These are phyloP conservation scores for Phrynocephalus guinanensis DNA, from an alignment of 2,797 vertebrate genomes.

Conservation along the genomic window DNA sequence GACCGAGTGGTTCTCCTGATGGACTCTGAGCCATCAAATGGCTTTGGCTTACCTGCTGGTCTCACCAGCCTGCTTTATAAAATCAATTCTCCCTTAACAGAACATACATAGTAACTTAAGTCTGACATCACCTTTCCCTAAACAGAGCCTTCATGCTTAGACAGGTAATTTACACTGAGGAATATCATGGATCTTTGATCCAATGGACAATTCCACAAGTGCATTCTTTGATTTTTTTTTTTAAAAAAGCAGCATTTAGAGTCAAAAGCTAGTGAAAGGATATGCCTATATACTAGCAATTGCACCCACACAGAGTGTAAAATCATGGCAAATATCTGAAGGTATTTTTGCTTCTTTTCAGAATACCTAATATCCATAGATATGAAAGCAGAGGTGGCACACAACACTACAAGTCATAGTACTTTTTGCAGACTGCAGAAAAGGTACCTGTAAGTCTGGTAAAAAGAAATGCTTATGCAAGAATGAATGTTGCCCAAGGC, in stretches of 20 bases:
- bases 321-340: neutral
- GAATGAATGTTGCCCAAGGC: conserved; percentile 1
- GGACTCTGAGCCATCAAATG: neutral
- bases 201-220: neutral
- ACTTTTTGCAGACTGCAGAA: conserved; percentile 15
- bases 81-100: neutral
- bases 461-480: conserved; percentile 29
- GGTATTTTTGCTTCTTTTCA: neutral
- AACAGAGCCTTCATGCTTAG: neutral
- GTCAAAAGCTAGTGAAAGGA: neutral
- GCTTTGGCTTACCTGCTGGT: neutral
- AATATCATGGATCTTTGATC: neutral
- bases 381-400: neutral
- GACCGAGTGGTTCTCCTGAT: neutral
- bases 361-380: neutral
- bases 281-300: neutral
- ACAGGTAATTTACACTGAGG: neutral
- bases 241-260: neutral
- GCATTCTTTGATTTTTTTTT: neutral
- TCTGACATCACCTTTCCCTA: neutral
- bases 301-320: neutral
- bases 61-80: neutral
- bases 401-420: neutral
- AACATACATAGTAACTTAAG: neutral
- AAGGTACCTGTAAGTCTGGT: neutral